Evolutionary conservation across 2,888 invertebrate species (phyloP), one percentile per base, ranked within the genome.

Genomic region (Cheilosia grossa): DNA sequence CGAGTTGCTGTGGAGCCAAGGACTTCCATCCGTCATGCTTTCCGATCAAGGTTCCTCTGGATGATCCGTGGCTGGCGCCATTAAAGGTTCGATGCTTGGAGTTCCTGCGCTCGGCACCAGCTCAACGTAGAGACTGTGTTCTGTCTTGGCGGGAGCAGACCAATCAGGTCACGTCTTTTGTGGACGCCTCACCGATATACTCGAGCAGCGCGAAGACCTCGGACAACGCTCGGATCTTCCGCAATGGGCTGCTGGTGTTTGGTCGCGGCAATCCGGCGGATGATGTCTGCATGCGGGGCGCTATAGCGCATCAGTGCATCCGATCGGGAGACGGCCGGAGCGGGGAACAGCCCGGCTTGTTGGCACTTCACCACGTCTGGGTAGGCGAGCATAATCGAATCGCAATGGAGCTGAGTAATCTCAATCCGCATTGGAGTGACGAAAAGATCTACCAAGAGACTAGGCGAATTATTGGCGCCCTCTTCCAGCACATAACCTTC

Each of bases 401-500:
- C 88, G 96, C 97, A 1, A 93, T 94, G 87, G 94, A 94, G 88
- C 91, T 98, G 49, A 93, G 95, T 5, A 93, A 94, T 58, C 89
- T 97, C 49, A 98, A 98, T 92, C 94, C 94, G 0, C 96, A 96
- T 88, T 98, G 98, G 98, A 95, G 95, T 88, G 98, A 98, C 89
- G 97, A 98, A 89, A 95, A 95, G 89, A 93, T 96, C 13, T 97
- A 95, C 90, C 97, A 97, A 89, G 98, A 98, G 91, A 94, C 96
- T 0, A 93, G 97, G 24, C 95, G 95, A 88, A 96, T 98, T 63
- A 93, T 98, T 4, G 95, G 95, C 0, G 97, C 97, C 15, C 93
- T 96, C 90, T 92, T 97, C 61, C 97, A 97, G 90, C 97, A 97
- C 88, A 96, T 97, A 74, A 96, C 96, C 0, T 97, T 96, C 89